Percentiles rank a stretch among this genome's conserved stretches.
Evolutionary conservation across 2,888 invertebrate genomes (phyloP).

Genomic region (Xestia rhomboidea): DNA sequence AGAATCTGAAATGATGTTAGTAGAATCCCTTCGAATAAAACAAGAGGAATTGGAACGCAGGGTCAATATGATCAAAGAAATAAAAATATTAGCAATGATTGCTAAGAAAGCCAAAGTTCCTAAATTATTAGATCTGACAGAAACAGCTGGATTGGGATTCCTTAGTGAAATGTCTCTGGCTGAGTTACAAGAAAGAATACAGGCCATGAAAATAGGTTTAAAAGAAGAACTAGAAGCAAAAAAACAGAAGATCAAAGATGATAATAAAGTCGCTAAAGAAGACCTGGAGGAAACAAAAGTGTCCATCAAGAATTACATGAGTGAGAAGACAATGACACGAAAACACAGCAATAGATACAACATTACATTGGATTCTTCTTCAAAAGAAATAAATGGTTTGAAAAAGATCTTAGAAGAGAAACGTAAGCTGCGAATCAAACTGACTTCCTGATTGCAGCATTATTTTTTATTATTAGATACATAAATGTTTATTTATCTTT

Average conservation of each 20-base stretch:
- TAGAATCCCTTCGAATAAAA: conserved; percentile 83
- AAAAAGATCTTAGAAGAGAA: conserved; percentile 88
- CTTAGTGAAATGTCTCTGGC: conserved; percentile 92
- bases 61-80: conserved; percentile 88
- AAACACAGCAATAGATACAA: conserved; percentile 77
- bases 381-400: conserved; percentile 87
- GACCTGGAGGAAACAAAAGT: conserved; percentile 87
- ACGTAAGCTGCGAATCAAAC: conserved; percentile 78
- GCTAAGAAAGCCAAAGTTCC: conserved; percentile 88
- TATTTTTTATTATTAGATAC: conserved; percentile 44
- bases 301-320: conserved; percentile 82
- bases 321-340: conserved; percentile 76
- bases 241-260: conserved; percentile 82
- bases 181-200: conserved; percentile 91
- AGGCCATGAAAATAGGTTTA: conserved; percentile 86
- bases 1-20: conserved; percentile 77
- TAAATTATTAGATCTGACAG: conserved; percentile 91
- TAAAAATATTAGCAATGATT: conserved; percentile 86
- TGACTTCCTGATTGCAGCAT: conserved; percentile 46
- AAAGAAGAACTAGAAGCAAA: conserved; percentile 89
- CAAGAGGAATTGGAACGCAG: conserved; percentile 88
- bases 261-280: conserved; percentile 84
- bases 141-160: conserved; percentile 90
- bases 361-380: conserved; percentile 62
- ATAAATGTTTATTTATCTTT: conserved; percentile 55